Evolutionary conservation across 2,888 invertebrate genomes (phyloP).

Genomic region (Ariolimax columbianus): DNA sequence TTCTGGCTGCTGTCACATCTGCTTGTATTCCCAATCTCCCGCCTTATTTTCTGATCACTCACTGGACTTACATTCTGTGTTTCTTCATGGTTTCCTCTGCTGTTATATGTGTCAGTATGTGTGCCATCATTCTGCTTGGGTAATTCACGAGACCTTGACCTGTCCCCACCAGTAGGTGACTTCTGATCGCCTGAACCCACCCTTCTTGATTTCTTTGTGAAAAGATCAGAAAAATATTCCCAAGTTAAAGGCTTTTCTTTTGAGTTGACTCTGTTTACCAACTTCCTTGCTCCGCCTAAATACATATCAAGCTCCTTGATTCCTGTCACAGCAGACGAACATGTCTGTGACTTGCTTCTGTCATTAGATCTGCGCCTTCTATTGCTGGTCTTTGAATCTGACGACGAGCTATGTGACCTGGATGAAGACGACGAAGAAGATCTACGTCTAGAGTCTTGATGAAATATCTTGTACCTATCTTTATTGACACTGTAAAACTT

Average conservation of each 20-base stretch:
- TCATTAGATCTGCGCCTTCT: neutral
- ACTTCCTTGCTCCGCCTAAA: constrained; percentile 22
- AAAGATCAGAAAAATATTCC: constrained; percentile 17
- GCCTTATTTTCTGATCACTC: neutral
- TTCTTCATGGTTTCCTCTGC: neutral
- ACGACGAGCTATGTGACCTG: neutral
- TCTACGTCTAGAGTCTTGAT: neutral
- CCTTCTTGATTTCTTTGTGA: neutral
- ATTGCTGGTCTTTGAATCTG: neutral
- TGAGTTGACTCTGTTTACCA: neutral
- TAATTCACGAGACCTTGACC: neutral
- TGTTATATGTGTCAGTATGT: neutral
- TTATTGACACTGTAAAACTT: constrained; percentile 41
- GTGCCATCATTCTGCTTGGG: neutral
- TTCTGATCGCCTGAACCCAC: neutral
- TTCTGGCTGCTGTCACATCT: neutral
- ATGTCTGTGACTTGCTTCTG: neutral
- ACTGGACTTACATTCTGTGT: neutral
- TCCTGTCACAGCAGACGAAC: neutral
- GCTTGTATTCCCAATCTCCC: neutral
- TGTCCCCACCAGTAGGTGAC: neutral
- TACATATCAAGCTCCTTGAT: constrained; percentile 44
- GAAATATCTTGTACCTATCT: constrained; percentile 6
- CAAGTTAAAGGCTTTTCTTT: neutral
- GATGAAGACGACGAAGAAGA: constrained; percentile 43